Base-by-base conservation (phyloP, 2,888 invertebrate species). In the Phytoseiulus persimilis region DNA sequence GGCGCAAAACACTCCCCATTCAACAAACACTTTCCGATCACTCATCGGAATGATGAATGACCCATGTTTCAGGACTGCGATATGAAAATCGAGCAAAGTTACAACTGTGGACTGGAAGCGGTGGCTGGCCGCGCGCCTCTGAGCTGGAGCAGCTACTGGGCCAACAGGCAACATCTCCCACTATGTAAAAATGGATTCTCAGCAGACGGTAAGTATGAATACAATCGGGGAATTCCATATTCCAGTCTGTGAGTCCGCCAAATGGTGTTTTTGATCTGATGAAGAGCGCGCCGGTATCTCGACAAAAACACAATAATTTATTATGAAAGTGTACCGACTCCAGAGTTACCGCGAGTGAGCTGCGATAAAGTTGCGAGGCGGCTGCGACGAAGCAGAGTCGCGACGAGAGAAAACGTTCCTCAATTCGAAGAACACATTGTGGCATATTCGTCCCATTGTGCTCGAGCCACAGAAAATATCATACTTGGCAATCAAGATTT, bases 151-250 rank as follows among this genome's bases (percentile, higher is more conserved):
- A 31, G 9, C 23, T 87, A 33, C 18, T 87, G 87, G 87, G 33
- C 28, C 11, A 23, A 31, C 32, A 87, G 87, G 18, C 32, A 87
- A 45, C 87, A 87, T 45, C 87, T 87, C 28, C 87, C 87, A n/a
- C 33, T 87, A 9, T 87, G 87, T 39, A 87, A 33, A 31, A 87
- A 87, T 33, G 87, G 87, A 87, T 87, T 87, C 45, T 87, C 87
- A 32, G 39, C 87, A 33, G 87, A 87, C 18, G 87, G 87, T 87
- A 23, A 87, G 87, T 32, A 83, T 31, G 33, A 31, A 32, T 31
- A 83, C 84, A 32, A 84, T 23, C 23, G 84, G 31, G 31, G 31
- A 39, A 39, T 39, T 9, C 39, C 39, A 39, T 39, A 39, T 9
- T 39, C 9, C 39, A 39, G 39, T 39, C 9, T 9, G 39, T 39